A percentile compares a stretch with the other conserved stretches of the same genome.
phyloP scores from a whole-genome alignment of 1,140 invertebrate genomes.

The Holcopasites calliopsidis region DNA sequence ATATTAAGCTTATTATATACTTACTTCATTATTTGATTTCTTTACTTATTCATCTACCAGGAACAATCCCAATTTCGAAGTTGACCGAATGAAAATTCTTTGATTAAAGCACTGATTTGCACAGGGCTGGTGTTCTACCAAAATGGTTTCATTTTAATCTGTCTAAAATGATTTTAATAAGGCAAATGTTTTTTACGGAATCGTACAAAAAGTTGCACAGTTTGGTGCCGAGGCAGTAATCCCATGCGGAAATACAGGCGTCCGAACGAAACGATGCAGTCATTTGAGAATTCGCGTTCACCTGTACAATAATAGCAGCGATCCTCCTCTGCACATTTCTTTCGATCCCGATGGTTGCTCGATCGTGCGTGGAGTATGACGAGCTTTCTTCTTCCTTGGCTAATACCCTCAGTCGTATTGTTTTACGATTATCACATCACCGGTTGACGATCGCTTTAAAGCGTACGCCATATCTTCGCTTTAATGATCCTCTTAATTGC shows the following conservation, averaged over 20 bases:
- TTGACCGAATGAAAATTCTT: too few species aligned
- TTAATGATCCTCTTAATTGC: conserved; percentile 60
- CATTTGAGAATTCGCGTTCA: not conserved
- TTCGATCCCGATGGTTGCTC: conserved; percentile 31
- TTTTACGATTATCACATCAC: conserved; percentile 61
- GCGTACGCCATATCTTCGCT: conserved; percentile 52
- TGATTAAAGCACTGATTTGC: too few species aligned
- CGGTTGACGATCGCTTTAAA: conserved; percentile 58
- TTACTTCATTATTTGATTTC: too few species aligned
- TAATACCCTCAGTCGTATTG: conserved; percentile 60
- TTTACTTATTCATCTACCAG: too few species aligned
- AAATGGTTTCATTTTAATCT: too few species aligned
- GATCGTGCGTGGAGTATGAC: conserved; percentile 62
- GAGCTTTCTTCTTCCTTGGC: conserved; percentile 36
- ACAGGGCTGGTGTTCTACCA: too few species aligned
- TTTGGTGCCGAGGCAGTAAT: not conserved
- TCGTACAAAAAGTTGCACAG: not conserved
- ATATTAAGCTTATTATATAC: too few species aligned
- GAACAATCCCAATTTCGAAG: too few species aligned
- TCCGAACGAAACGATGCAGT: not conserved
- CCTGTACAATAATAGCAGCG: conserved; percentile 29
- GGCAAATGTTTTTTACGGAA: not conserved
- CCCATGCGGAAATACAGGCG: conserved; percentile 5
- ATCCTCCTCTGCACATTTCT: not conserved
- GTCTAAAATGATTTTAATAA: too few species aligned